These are phyloP conservation scores for Elmis aenea DNA, from an alignment of 2,888 invertebrate genomes.

Conservation along the genomic window DNA sequence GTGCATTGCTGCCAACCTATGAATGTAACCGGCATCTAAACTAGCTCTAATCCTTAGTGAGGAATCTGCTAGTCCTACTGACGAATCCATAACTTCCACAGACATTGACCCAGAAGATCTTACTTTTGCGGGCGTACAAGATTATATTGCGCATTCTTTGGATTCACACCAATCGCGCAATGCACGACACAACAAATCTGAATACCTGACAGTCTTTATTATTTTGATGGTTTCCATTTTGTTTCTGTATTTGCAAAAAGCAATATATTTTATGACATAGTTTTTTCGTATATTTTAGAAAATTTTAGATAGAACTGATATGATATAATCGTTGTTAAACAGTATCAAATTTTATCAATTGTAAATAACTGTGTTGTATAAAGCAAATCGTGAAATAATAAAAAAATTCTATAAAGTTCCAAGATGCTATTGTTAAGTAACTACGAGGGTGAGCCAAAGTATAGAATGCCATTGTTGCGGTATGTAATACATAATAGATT, in stretches of 20 bases:
- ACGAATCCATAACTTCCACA: not conserved
- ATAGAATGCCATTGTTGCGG: too few species aligned
- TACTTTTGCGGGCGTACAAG: conserved; percentile 28
- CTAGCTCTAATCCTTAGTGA: conserved; percentile 29
- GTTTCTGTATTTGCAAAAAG: conserved; percentile 34
- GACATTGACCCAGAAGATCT: conserved; percentile 11
- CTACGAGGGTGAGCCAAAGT: not conserved
- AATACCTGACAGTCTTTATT: conserved; percentile 29
- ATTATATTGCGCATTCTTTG: conserved; percentile 30
- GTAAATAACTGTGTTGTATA: not conserved
- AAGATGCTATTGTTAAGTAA: too few species aligned
- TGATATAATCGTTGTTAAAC: conserved; percentile 12
- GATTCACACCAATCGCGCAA: conserved; percentile 19
- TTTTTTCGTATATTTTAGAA: conserved; percentile 16
- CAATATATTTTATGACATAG: conserved; percentile 36
- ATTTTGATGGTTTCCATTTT: conserved; percentile 34
- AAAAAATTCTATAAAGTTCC: too few species aligned
- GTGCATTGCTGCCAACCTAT: conserved; percentile 32
- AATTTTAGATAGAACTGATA: conserved; percentile 10
- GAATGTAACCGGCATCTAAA: conserved; percentile 23
- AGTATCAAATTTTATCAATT: conserved; percentile 14
- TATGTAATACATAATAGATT: too few species aligned
- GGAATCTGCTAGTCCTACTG: conserved; percentile 4
- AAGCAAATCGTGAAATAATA: too few species aligned
- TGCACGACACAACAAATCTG: conserved; percentile 22